phyloP scores from a whole-genome alignment of 2,113 vertebrate species.

The Scomber scombrus region DNA sequence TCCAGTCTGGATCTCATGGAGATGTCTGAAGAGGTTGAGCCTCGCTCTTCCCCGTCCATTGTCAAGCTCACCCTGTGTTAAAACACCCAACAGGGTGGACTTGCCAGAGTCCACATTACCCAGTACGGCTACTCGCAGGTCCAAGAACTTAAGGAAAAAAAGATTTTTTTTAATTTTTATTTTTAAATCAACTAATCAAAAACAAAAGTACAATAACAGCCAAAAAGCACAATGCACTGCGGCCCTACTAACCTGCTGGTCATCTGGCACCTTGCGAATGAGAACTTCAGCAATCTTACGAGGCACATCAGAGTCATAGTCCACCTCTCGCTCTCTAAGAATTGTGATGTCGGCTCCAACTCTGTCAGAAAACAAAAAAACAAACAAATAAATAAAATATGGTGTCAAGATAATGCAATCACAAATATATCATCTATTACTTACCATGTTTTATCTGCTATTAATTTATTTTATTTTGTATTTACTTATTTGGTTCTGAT shows the following conservation, averaged over 20 bases:
- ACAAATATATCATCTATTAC: too few species aligned
- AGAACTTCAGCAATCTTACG: constrained; percentile 96
- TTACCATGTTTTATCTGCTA: too few species aligned
- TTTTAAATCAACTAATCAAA: neutral
- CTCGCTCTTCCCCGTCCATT: constrained; percentile 95
- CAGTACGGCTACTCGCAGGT: constrained; percentile 95
- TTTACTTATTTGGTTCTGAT: too few species aligned
- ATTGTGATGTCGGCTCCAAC: constrained; percentile 97
- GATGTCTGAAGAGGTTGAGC: constrained; percentile 98
- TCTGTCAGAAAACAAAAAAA: constrained; percentile 77
- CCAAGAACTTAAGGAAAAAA: constrained; percentile 91
- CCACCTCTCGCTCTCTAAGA: constrained; percentile 93
- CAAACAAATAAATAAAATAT: neutral
- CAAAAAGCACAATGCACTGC: neutral
- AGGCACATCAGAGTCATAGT: constrained; percentile 91
- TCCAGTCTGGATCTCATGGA: constrained; percentile 98
- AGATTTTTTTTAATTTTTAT: too few species aligned
- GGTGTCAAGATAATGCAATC: too few species aligned
- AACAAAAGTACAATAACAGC: neutral
- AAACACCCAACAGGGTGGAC: constrained; percentile 95
- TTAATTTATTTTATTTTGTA: neutral
- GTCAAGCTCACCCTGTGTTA: constrained; percentile 98
- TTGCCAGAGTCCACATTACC: constrained; percentile 99
- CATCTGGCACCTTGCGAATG: constrained; percentile 97
- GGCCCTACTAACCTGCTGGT: constrained; percentile 91